Evolutionary conservation across 2,797 vertebrate genomes (phyloP), one percentile per base, ranked within the genome.

Genomic region (Cryptoblepharus egeriae): DNA sequence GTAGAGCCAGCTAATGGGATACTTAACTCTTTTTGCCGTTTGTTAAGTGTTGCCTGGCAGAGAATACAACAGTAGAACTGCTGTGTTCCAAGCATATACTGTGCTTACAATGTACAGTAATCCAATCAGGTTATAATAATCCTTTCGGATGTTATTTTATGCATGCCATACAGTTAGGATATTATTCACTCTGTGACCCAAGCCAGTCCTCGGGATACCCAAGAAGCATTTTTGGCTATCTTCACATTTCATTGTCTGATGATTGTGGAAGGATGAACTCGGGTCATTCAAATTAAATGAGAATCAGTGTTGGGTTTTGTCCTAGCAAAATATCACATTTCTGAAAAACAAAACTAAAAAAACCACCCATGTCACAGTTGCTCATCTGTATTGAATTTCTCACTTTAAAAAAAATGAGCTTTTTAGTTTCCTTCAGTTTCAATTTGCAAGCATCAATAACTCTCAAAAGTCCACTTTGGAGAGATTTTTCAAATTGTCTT

Each of bases 351-450:
- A 32, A 28, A n/a, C n/a, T 7, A 28, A 57, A 49, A 80, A 18
- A 18, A 15, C n/a, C 63, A 18, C 28, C n/a, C 63, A 20, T 30
- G 45, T 22, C 3, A 11, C 10, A 15, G 45, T 22, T 52, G 26
- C 45, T 15, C 2, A 39, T 64, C 16, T 20, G 15, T 32, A 5
- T 15, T 30, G 5, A n/a, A 22, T 68, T 9, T 68, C 22, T 69
- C 10, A 77, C 64, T 61, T 78, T n/a, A n/a, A 74, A 82, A 39
- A 79, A 76, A 88, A 55, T 0, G 0, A 60, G 24, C 70, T 71
- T 37, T 45, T 77, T 85, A 80, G 77, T 90, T 85, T 81, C 65
- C 13, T 82, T 86, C 84, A 39, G 0, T 83, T 85, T 88, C 63
- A 82, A 57, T 60, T 10, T 42, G 16, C 10, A 78, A n/a, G 26